phyloP scores from a whole-genome alignment of 2,113 vertebrate species.

The Nothoprocta pentlandii region DNA sequence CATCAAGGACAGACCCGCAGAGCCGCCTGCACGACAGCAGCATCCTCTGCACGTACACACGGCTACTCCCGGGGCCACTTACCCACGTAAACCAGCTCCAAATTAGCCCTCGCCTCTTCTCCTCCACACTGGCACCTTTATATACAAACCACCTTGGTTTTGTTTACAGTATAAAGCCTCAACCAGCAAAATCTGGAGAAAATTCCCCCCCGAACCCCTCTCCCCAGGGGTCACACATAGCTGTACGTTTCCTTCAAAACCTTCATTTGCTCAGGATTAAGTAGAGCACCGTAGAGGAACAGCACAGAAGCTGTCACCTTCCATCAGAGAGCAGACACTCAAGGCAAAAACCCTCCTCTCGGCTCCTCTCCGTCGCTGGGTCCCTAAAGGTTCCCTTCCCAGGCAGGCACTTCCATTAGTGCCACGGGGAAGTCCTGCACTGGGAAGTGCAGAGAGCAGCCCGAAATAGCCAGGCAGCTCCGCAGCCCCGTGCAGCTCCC shows the following conservation, averaged over 20 bases:
- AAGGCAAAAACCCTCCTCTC: background rate
- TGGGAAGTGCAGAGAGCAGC: background rate
- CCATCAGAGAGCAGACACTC: background rate
- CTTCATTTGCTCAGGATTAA: background rate
- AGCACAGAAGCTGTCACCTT: background rate
- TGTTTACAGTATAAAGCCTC: background rate
- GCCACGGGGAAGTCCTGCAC: background rate
- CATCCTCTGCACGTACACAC: background rate
- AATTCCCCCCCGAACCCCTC: background rate
- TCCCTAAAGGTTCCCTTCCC: background rate
- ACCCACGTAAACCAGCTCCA: background rate
- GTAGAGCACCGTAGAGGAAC: background rate
- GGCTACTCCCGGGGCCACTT: background rate
- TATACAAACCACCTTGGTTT: background rate
- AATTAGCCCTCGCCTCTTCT: background rate
- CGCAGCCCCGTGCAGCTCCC: conserved; percentile 1
- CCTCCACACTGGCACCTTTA: background rate
- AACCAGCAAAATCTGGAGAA: background rate
- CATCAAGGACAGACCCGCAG: background rate
- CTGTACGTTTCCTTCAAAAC: background rate
- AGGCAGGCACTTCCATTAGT: conserved; percentile 1
- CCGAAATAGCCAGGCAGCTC: conserved; percentile 42
- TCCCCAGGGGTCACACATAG: background rate
- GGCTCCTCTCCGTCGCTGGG: background rate
- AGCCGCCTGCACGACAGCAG: too few species aligned